Conservation (phyloP, 2,113 vertebrate species). For the Nerophis lumbriciformis region DNA sequence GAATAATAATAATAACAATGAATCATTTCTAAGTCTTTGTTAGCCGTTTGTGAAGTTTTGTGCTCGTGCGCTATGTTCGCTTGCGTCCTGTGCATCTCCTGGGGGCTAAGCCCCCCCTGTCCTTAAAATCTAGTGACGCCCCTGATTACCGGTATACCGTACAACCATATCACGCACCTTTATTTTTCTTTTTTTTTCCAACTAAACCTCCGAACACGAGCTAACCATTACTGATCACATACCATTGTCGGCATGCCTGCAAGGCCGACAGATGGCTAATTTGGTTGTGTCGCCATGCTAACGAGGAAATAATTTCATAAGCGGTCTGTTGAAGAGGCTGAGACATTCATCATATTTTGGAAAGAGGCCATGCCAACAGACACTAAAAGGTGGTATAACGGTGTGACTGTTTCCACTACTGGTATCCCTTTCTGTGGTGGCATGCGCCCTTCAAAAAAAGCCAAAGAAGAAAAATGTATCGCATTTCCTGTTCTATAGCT, state of each 20-base stretch:
- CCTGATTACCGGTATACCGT: too few species aligned
- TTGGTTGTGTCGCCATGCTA: conserved; percentile 45
- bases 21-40: too few species aligned
- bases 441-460: not conserved
- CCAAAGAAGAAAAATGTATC: not conserved
- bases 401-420: conserved; percentile 20
- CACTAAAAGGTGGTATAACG: conserved; percentile 51
- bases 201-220: conserved; percentile 36
- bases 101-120: too few species aligned
- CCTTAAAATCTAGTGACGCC: too few species aligned
- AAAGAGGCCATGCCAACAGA: conserved; percentile 55
- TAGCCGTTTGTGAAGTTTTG: too few species aligned
- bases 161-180: too few species aligned
- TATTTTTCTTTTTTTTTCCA: conserved; percentile 17
- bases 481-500: too few species aligned
- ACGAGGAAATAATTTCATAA: conserved; percentile 62
- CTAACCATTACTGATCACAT: conserved; percentile 41
- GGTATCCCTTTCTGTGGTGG: not conserved
- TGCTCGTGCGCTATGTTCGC: too few species aligned
- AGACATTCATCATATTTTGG: conserved; percentile 61
- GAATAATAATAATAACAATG: too few species aligned
- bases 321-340: conserved; percentile 48
- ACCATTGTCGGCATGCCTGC: conserved; percentile 40
- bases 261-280: conserved; percentile 70
- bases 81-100: too few species aligned